phyloP scores from a whole-genome alignment of 1,140 invertebrate species.

The Pachypeltis micranthus region DNA sequence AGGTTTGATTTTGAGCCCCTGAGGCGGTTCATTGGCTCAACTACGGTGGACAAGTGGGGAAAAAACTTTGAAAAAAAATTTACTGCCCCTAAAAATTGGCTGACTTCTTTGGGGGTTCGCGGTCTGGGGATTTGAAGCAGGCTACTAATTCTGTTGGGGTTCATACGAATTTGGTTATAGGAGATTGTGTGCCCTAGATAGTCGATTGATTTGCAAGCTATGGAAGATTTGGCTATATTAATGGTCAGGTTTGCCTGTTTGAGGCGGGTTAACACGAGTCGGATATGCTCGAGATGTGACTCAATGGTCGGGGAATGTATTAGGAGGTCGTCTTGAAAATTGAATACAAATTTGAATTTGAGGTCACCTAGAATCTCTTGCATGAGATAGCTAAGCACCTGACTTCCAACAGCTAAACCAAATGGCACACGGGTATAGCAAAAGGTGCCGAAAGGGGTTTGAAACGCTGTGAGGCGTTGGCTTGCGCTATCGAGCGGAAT shows the following conservation, averaged over 20 bases:
- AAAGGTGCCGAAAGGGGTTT: neutral
- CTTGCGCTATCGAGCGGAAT: neutral
- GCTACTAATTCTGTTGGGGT: constrained; percentile 10
- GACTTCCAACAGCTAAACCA: constrained; percentile 19
- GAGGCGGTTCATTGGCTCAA: neutral
- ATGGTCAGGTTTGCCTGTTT: constrained; percentile 19
- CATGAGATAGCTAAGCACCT: constrained; percentile 31
- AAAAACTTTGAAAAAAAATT: constrained; percentile 1
- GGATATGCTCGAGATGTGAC: too few species aligned
- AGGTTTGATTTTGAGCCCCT: too few species aligned
- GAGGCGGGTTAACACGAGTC: constrained; percentile 20
- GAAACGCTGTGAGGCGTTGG: neutral
- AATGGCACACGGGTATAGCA: neutral
- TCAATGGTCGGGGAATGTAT: constrained; percentile 20
- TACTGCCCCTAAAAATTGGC: neutral
- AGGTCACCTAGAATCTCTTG: constrained; percentile 24
- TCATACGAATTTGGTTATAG: neutral
- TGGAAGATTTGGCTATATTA: constrained; percentile 16
- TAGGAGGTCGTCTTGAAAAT: constrained; percentile 32
- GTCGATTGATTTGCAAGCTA: constrained; percentile 7
- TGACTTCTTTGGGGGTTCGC: neutral
- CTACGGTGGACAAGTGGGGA: neutral
- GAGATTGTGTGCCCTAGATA: constrained; percentile 18
- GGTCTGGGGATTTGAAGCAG: constrained; percentile 20
- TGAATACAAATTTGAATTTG: neutral